A percentile compares a stretch with the other conserved stretches of the same genome.
phyloP scores from a whole-genome alignment of 2,888 invertebrate species.

The Lordiphosa andalusiaca region DNA sequence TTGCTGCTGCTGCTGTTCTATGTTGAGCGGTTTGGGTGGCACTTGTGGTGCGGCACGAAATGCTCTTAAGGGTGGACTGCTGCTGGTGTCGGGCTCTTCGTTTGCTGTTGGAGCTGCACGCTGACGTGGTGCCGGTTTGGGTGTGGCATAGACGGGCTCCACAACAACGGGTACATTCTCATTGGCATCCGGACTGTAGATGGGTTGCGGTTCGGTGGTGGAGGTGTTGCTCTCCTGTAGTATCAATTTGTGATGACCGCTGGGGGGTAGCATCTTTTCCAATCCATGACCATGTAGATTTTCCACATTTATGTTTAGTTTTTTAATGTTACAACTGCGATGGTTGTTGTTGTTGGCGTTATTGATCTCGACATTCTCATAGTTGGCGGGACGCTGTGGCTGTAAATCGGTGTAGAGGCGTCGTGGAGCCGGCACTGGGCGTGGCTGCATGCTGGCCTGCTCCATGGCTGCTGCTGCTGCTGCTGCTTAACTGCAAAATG shows the following conservation, averaged over 20 bases:
- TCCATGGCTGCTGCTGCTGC: constrained; percentile 35
- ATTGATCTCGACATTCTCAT: constrained; percentile 76
- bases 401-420: constrained; percentile 70
- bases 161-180: constrained; percentile 56
- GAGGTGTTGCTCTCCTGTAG: constrained; percentile 38
- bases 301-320: constrained; percentile 73
- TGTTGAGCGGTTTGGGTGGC: constrained; percentile 52
- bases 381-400: constrained; percentile 62
- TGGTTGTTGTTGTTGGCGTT: constrained; percentile 33
- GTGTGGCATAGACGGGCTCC: constrained; percentile 61
- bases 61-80: constrained; percentile 7
- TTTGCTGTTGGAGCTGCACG: constrained; percentile 32
- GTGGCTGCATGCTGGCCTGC: constrained; percentile 50
- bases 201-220: constrained; percentile 46
- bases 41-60: constrained; percentile 41
- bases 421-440: constrained; percentile 78
- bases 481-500: constrained; percentile 5
- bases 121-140: constrained; percentile 78
- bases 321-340: constrained; percentile 47
- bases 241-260: constrained; percentile 64
- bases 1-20: constrained; percentile 14
- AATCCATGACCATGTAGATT: constrained; percentile 70
- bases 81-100: background rate
- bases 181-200: constrained; percentile 77
- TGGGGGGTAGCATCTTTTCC: constrained; percentile 66